Evolutionary conservation across 2,888 invertebrate species (phyloP).

Genomic region (Synanthedon vespiformis): DNA sequence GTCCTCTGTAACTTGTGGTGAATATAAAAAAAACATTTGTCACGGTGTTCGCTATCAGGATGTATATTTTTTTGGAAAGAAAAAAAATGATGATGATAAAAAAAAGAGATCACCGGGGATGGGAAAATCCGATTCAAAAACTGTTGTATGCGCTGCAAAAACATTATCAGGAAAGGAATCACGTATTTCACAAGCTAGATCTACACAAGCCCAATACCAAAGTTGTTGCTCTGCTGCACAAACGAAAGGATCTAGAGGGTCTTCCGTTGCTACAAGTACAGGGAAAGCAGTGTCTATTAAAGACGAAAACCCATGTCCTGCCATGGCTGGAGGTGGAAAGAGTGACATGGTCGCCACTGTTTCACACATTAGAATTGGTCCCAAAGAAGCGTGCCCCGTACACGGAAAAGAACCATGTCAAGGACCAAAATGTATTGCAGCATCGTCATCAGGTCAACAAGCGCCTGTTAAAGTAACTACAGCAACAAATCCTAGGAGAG

Average conservation of each 20-base stretch:
- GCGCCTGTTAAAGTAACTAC: slow-evolving; percentile 45
- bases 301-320: slow-evolving; percentile 28
- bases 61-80: slow-evolving; percentile 43
- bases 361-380: slow-evolving; percentile 48
- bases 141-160: not conserved
- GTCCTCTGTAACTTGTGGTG: slow-evolving; percentile 12
- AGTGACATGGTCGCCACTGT: slow-evolving; percentile 44
- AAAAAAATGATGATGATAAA: slow-evolving; percentile 18
- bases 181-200: not conserved
- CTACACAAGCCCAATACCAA: slow-evolving; percentile 13
- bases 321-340: slow-evolving; percentile 15
- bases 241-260: slow-evolving; percentile 18
- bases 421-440: slow-evolving; percentile 43
- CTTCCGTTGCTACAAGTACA: slow-evolving; percentile 20
- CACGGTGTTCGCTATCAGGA: slow-evolving; percentile 23
- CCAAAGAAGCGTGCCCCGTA: slow-evolving; percentile 38
- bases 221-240: slow-evolving; percentile 17
- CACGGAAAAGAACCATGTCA: slow-evolving; percentile 40
- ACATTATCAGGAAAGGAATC: slow-evolving; percentile 4
- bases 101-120: slow-evolving; percentile 27
- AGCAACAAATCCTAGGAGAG: slow-evolving; percentile 45
- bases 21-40: slow-evolving; percentile 8
- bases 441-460: slow-evolving; percentile 26
- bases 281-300: slow-evolving; percentile 31
- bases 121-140: slow-evolving; percentile 24